A percentile compares a stretch with the other conserved stretches of the same genome.
phyloP scores from a whole-genome alignment of 2,888 invertebrate genomes.

The Creontiades dilutus region DNA sequence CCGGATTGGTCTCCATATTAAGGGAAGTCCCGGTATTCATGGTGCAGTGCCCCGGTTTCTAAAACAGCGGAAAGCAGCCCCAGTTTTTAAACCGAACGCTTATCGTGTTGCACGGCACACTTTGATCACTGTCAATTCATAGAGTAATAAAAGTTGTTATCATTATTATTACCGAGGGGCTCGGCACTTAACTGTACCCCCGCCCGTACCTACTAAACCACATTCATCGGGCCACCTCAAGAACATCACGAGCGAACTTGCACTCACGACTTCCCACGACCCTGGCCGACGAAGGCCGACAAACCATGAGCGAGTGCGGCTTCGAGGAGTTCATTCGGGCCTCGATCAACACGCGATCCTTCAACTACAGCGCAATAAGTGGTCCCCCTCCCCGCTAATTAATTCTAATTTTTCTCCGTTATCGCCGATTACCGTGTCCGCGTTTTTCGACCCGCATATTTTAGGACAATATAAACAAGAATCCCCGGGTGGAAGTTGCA shows the following conservation, averaged over 20 bases:
- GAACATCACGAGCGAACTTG: conserved; percentile 4
- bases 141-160: too few relatives aligned
- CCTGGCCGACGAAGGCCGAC: background rate
- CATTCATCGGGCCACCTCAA: too few relatives aligned
- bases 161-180: too few relatives aligned
- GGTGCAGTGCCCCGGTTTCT: too few relatives aligned
- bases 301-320: background rate
- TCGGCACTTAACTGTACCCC: too few relatives aligned
- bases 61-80: too few relatives aligned
- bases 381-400: background rate
- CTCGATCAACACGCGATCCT: conserved; percentile 2
- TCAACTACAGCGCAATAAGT: conserved; percentile 5
- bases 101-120: too few relatives aligned
- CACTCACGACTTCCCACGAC: background rate
- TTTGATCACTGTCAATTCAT: too few relatives aligned
- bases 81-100: too few relatives aligned
- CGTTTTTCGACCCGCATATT: background rate
- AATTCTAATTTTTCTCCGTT: conserved; percentile 32
- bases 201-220: too few relatives aligned
- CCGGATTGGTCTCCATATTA: too few relatives aligned
- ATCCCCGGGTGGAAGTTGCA: background rate
- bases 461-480: background rate
- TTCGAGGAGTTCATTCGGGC: background rate
- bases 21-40: too few relatives aligned
- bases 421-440: background rate